Conservation (phyloP, 1,140 invertebrate species). For the Cataglyphis hispanica region DNA sequence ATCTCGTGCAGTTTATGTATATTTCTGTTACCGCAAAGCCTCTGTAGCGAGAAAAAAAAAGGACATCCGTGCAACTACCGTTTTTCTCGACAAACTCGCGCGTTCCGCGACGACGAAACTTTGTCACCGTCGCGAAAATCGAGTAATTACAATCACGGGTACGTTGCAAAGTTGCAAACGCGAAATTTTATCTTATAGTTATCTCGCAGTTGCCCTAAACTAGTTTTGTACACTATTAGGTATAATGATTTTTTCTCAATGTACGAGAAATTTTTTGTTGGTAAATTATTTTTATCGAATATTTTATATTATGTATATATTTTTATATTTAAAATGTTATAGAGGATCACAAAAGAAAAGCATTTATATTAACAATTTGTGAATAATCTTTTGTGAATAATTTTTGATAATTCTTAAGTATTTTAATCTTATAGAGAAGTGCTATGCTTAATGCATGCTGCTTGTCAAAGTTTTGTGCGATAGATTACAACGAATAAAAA, state of each 20-base stretch:
- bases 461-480: background rate
- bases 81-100: slow-evolving; percentile 37
- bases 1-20: slow-evolving; percentile 60
- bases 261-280: slow-evolving; percentile 1
- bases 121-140: slow-evolving; percentile 25
- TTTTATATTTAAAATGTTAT: background rate
- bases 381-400: background rate
- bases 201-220: background rate
- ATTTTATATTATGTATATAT: background rate
- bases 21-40: slow-evolving; percentile 57
- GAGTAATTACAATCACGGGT: slow-evolving; percentile 40
- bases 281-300: background rate
- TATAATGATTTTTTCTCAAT: background rate
- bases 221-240: background rate
- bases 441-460: slow-evolving; percentile 3
- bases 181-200: slow-evolving; percentile 37
- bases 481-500: slow-evolving; percentile 45
- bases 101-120: slow-evolving; percentile 22
- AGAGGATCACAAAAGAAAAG: background rate
- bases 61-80: background rate
- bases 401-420: background rate
- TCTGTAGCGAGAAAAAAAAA: slow-evolving; percentile 40
- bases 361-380: background rate
- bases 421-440: background rate
- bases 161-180: background rate